Percentiles rank a stretch among this genome's conserved stretches.
Evolutionary conservation across 2,888 invertebrate species (phyloP).

Genomic region (Scaptomyza reducta): DNA sequence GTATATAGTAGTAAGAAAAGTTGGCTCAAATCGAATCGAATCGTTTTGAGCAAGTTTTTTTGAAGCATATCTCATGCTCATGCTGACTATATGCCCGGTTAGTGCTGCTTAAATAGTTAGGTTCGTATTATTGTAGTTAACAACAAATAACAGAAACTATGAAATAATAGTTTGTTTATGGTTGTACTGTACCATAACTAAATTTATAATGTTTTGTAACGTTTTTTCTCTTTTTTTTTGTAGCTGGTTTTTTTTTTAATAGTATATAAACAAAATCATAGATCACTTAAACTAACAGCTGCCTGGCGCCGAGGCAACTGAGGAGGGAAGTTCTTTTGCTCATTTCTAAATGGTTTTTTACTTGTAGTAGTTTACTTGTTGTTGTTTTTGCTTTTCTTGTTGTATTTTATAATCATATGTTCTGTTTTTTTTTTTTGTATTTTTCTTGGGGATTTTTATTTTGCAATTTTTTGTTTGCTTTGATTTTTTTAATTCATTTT

Average conservation of each 20-base stretch:
- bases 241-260: conserved; percentile 22
- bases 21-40: conserved; percentile 15
- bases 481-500: conserved; percentile 20
- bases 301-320: conserved; percentile 71
- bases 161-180: conserved; percentile 52
- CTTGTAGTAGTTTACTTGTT: conserved; percentile 40
- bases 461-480: conserved; percentile 33
- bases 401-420: conserved; percentile 7
- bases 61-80: conserved; percentile 24
- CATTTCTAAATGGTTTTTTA: conserved; percentile 65
- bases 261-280: conserved; percentile 70
- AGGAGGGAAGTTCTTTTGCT: conserved; percentile 78
- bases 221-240: conserved; percentile 1
- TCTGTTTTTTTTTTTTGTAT: conserved; percentile 8
- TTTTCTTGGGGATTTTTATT: conserved; percentile 20
- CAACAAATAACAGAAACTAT: conserved; percentile 73
- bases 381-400: conserved; percentile 17
- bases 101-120: conserved; percentile 24
- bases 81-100: conserved; percentile 22
- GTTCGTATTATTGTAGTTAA: conserved; percentile 26
- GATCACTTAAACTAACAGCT: conserved; percentile 74
- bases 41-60: conserved; percentile 14
- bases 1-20: conserved; percentile 25
- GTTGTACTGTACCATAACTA: conserved; percentile 27
- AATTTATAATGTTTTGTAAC: conserved; percentile 21